Evolutionary conservation across 2,888 invertebrate genomes (phyloP), one percentile per base, ranked within the genome.

Genomic region (Pterostichus madidus): DNA sequence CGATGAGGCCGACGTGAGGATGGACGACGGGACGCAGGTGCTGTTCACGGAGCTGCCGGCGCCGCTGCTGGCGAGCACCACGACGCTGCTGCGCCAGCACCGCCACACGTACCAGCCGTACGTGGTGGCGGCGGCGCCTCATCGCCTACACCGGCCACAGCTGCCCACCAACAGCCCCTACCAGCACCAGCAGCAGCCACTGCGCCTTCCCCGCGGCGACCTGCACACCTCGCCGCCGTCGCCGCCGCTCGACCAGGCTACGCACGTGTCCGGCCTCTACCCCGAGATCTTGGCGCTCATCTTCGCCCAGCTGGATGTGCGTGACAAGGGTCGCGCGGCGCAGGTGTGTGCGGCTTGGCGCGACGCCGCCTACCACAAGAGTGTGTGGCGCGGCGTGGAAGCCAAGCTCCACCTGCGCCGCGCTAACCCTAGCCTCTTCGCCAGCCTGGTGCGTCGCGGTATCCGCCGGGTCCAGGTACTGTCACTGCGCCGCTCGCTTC

Each of bases 351-450:
- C 94, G 82, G 91, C 95, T 83, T 98, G 98, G 98, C 92, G 97
- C 84, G 98, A 98, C 88, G 98, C 98, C 64, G 96, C 97, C 39
- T 98, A 98, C 90, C 95, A 96, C 87, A 95, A 97, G 86, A 96
- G 96, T 53, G 97, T 98, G 17, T 98, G 98, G 98, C 94, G 96
- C 86, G 97, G 97, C 78, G 97, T 97, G 44, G 97, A 97, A 89
- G 98, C 98, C 0, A 95, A 96, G 86, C 90, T 98, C 84, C 98
- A 98, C 89, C 92, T 98, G 75, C 93, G 96, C 84, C 93, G 95
- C 86, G 94, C 97, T 84, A 95, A 96, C 84, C 95, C 96, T 11
- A 95, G 95, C 86, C 92, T 98, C 83, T 98, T 97, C 90, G 93
- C 95, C 32, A 97, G 96, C 84, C 91, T 98, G 84, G 96, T 96